Base-by-base conservation (phyloP, 2,113 vertebrate genomes). In the Mastomys coucha region DNA sequence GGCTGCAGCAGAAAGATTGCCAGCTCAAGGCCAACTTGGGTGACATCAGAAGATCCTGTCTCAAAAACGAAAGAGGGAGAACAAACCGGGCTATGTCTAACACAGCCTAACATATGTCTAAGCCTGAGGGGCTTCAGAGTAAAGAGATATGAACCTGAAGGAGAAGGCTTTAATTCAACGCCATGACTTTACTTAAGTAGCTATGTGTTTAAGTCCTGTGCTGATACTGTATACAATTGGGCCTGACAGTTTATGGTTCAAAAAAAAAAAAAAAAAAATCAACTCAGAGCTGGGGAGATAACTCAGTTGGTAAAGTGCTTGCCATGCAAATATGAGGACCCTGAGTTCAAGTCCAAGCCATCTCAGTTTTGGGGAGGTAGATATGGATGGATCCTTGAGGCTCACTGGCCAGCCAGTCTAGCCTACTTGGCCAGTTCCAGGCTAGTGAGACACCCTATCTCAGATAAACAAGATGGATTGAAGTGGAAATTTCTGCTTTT, bases 81-180 rank as follows among this genome's bases (percentile, higher is more conserved):
- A 33, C 24, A 69, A 26, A 20, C 19, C 13, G 1, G 56, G 7
- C 77, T 51, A 7, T 7, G 17, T 26, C 63, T 75, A 45, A 45
- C 45, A 45, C 45, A 45, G 45, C 5, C 45, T 45, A 45, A 45
- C 5, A 4, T 4, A 69, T 20, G 17, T 6, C 11, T 11, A 20
- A 39, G 24, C 36, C 49, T 2, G 1, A 33, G 65, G 56, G 69
- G 3, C 17, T n/a, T 22, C 26, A 49, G 72, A 56, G 65, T 9
- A 0, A 2, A 26, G 86, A 72, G 69, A 4, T 4, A 75, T 0
- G 45, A 33, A 16, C 14, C 86, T 0, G 0, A 36, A 70, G 24
- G n/a, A 19, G 33, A 26, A 22, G 70, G 56, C n/a, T 60, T 92
- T 77, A 49, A 0, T 49, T 80, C 45, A 20, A 2, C 0, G 8